Evolutionary conservation across 2,797 vertebrate species (phyloP).

Genomic region (Rhinoraja longicauda): DNA sequence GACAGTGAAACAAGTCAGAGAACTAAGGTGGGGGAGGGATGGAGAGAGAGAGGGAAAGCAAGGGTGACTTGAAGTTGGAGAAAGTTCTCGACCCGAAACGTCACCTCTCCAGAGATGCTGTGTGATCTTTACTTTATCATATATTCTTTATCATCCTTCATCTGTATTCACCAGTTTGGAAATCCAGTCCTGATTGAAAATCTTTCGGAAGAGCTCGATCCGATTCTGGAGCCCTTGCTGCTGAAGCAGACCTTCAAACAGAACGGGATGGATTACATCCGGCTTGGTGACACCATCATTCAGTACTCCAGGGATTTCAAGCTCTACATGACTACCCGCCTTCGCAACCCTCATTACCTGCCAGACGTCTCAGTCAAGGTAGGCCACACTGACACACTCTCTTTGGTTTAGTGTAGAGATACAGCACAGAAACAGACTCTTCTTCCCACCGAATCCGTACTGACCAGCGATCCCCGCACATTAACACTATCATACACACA

Average conservation of each 20-base stretch:
- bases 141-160: neutral
- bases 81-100: too few species aligned
- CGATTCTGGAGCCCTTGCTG: constrained; percentile 43
- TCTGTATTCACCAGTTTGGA: constrained; percentile 44
- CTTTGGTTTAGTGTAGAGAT: too few species aligned
- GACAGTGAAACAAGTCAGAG: too few species aligned
- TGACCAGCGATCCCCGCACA: too few species aligned
- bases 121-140: neutral
- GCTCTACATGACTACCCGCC: constrained; percentile 50
- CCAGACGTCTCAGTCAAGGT: constrained; percentile 54
- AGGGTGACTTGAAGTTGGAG: too few species aligned
- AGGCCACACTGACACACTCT: constrained; percentile 41
- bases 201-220: constrained; percentile 48
- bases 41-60: too few species aligned
- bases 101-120: too few species aligned
- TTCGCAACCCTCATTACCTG: constrained; percentile 56
- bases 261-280: constrained; percentile 47
- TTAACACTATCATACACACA: too few species aligned
- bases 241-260: constrained; percentile 50
- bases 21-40: too few species aligned
- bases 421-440: too few species aligned
- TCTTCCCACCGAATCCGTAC: too few species aligned
- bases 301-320: constrained; percentile 53
- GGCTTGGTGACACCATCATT: constrained; percentile 48
- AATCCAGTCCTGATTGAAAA: constrained; percentile 50